A percentile compares a stretch with the other conserved stretches of the same genome.
Evolutionary conservation across 2,888 invertebrate species (phyloP).

Genomic region (Clusia tigrina): DNA sequence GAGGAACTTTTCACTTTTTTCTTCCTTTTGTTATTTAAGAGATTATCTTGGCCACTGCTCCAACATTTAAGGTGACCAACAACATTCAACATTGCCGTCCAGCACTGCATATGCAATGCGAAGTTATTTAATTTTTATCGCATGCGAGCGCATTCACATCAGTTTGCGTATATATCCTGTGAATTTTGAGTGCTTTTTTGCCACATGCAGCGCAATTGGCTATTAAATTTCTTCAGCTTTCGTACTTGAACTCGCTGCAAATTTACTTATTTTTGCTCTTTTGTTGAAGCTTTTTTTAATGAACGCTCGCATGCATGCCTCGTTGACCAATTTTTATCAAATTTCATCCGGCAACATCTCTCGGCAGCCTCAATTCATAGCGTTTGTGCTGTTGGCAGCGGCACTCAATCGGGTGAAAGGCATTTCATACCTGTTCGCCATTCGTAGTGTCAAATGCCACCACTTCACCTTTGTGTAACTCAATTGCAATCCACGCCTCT

Average conservation of each 20-base stretch:
- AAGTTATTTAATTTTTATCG: neutral
- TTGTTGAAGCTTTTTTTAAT: neutral
- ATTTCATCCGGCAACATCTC: constrained; percentile 16
- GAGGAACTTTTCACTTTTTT: neutral
- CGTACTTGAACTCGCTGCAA: constrained; percentile 10
- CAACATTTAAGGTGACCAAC: neutral
- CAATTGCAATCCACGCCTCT: too few species aligned
- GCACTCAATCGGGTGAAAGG: too few species aligned
- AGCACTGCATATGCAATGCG: neutral
- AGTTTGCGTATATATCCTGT: neutral
- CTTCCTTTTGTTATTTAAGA: too few species aligned
- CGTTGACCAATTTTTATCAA: constrained; percentile 20
- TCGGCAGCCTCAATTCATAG: too few species aligned
- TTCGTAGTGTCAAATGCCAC: too few species aligned
- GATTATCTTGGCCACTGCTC: neutral
- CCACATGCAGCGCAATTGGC: neutral
- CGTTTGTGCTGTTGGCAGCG: too few species aligned
- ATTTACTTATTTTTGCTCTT: constrained; percentile 1
- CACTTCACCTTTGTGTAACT: too few species aligned
- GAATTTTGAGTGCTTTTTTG: neutral
- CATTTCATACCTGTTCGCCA: too few species aligned
- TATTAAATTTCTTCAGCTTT: neutral
- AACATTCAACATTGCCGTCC: neutral
- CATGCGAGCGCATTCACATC: neutral
- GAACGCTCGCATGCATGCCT: constrained; percentile 13